Percentiles rank a stretch among this genome's conserved stretches.
These are phyloP conservation scores for Bubo scandiacus DNA, from an alignment of 2,113 vertebrate genomes.

Conservation along the genomic window DNA sequence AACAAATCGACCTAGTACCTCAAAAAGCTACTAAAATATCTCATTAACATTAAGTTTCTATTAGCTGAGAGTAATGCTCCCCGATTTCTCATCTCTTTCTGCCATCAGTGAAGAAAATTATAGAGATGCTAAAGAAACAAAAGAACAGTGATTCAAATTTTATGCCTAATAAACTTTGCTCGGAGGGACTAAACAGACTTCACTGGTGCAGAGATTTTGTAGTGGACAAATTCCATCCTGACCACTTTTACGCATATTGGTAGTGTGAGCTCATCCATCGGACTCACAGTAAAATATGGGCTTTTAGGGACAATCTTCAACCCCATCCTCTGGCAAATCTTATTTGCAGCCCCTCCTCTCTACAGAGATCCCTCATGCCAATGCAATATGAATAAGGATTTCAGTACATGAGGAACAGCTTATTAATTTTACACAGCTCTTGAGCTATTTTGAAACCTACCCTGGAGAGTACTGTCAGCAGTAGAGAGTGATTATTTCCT, in stretches of 20 bases:
- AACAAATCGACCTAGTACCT: background rate
- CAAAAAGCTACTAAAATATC: background rate
- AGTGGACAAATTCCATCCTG: background rate
- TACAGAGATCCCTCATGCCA: background rate
- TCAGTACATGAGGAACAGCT: slow-evolving; percentile 21
- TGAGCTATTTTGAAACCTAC: slow-evolving; percentile 61
- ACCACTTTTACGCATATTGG: background rate
- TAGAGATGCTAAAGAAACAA: background rate
- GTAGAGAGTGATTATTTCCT: slow-evolving; percentile 49
- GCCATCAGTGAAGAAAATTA: background rate
- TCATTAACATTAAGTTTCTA: background rate
- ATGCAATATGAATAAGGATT: slow-evolving; percentile 14
- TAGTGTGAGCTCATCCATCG: background rate
- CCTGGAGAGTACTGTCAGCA: slow-evolving; percentile 51
- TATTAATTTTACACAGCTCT: slow-evolving; percentile 62
- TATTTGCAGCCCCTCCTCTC: background rate
- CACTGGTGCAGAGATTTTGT: background rate
- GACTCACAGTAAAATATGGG: background rate
- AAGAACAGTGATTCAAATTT: background rate
- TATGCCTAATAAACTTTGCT: background rate
- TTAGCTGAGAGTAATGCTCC: background rate
- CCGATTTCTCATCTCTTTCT: background rate
- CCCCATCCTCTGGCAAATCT: background rate
- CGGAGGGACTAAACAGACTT: background rate
- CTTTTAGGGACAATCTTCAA: background rate